These are phyloP conservation scores for Cromileptes altivelis DNA, from an alignment of 2,113 vertebrate species.

Conservation along the genomic window DNA sequence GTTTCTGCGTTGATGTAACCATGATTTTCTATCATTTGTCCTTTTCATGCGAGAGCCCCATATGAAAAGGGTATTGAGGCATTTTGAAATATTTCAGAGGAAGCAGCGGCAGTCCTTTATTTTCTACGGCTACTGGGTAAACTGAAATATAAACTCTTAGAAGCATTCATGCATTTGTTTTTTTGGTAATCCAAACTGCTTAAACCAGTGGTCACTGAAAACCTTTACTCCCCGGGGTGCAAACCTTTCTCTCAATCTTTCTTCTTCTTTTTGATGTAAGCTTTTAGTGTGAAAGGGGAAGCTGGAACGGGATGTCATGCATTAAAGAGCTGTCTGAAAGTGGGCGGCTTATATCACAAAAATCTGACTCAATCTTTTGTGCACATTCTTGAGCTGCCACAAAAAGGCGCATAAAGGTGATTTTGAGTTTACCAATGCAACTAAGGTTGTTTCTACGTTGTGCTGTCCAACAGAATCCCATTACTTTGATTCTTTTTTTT, in stretches of 20 bases:
- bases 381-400: constrained; percentile 20
- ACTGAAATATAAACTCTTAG: constrained; percentile 21
- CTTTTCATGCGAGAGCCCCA: constrained; percentile 30
- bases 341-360: constrained; percentile 28
- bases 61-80: constrained; percentile 25
- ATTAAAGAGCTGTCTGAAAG: constrained; percentile 41
- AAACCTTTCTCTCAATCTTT: constrained; percentile 1
- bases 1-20: constrained; percentile 38
- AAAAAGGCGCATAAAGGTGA: constrained; percentile 9
- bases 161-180: constrained; percentile 13
- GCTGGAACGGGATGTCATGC: constrained; percentile 25
- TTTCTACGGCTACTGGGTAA: background rate
- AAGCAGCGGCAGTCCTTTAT: background rate
- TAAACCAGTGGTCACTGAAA: constrained; percentile 22
- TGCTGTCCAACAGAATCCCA: background rate
- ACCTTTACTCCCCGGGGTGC: constrained; percentile 14
- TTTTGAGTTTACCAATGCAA: constrained; percentile 32
- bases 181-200: constrained; percentile 27
- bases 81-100: constrained; percentile 35
- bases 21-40: constrained; percentile 12
- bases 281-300: constrained; percentile 6
- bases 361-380: constrained; percentile 48
- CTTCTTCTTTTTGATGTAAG: constrained; percentile 28
- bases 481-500: constrained; percentile 17
- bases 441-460: background rate